A percentile compares a stretch with the other conserved stretches of the same genome.
phyloP scores from a whole-genome alignment of 2,888 invertebrate species.

The Herminia tarsipennalis region DNA sequence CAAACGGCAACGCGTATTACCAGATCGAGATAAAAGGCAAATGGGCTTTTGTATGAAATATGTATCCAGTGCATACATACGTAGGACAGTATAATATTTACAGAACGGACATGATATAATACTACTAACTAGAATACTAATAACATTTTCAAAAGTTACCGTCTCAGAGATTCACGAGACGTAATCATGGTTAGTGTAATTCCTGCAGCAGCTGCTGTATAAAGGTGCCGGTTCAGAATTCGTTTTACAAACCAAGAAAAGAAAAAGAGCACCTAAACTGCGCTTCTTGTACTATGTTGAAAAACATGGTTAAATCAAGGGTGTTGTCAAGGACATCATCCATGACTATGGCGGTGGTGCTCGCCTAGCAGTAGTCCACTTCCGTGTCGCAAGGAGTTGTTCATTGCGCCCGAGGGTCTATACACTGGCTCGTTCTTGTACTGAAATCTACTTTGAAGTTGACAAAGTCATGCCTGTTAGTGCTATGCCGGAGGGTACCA shows the following conservation, averaged over 20 bases:
- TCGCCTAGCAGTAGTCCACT: constrained; percentile 97
- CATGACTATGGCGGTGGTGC: constrained; percentile 99
- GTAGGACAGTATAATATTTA: no score
- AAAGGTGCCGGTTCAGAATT: constrained; percentile 99
- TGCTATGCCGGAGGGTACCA: constrained; percentile 99
- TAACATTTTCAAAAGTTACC: constrained; percentile 73
- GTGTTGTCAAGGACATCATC: constrained; percentile 99
- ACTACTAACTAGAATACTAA: no score
- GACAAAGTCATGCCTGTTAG: constrained; percentile 99
- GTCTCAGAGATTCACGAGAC: constrained; percentile 66
- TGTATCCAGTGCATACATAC: no score
- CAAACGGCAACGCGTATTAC: no score
- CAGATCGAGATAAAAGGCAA: no score
- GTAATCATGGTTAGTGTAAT: constrained; percentile 99
- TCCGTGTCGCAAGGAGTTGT: constrained; percentile 98
- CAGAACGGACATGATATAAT: no score
- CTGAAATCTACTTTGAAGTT: constrained; percentile 95
- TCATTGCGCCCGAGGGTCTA: constrained; percentile 99
- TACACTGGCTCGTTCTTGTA: constrained; percentile 99
- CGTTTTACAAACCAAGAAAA: constrained; percentile 98
- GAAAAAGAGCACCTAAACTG: constrained; percentile 99
- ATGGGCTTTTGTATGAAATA: no score
- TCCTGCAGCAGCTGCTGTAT: constrained; percentile 99
- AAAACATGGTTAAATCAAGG: constrained; percentile 99
- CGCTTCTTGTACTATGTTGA: constrained; percentile 98